Evolutionary conservation across 2,888 invertebrate species (phyloP).

Genomic region (Ditula angustiorana): DNA sequence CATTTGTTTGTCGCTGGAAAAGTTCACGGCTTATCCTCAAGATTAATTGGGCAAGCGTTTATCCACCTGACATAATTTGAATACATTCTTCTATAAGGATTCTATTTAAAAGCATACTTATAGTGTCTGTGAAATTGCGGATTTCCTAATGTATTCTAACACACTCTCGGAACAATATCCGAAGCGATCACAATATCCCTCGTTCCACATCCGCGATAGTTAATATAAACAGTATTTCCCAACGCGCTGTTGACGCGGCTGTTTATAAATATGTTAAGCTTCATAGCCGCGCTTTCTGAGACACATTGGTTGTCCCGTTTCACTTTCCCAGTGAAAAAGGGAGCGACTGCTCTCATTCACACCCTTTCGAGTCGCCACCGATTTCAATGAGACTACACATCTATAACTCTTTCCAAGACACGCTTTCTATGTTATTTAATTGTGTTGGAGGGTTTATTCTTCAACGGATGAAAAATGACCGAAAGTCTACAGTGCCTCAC

Average conservation of each 20-base stretch:
- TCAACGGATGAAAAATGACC: neutral
- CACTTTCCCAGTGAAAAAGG: conserved; percentile 1
- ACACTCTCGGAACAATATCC: conserved; percentile 6
- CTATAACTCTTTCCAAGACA: neutral
- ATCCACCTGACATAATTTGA: neutral
- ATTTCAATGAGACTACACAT: neutral
- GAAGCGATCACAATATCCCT: conserved; percentile 22
- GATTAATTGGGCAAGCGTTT: neutral
- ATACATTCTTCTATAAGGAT: neutral
- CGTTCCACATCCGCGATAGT: conserved; percentile 15
- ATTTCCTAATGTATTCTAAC: neutral
- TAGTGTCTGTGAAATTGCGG: neutral
- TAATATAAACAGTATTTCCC: conserved; percentile 37
- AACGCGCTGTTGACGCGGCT: conserved; percentile 13
- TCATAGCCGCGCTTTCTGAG: conserved; percentile 5
- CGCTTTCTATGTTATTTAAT: neutral
- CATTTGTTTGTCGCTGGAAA: conserved; percentile 1
- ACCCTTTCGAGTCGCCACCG: neutral
- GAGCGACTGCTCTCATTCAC: neutral
- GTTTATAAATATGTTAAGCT: conserved; percentile 35
- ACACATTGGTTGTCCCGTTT: neutral
- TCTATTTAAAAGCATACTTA: neutral
- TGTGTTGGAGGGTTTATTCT: neutral
- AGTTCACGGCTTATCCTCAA: neutral
- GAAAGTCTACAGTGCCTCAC: neutral